phyloP scores from a whole-genome alignment of 2,797 vertebrate species.

The Sorex maritimensis region DNA sequence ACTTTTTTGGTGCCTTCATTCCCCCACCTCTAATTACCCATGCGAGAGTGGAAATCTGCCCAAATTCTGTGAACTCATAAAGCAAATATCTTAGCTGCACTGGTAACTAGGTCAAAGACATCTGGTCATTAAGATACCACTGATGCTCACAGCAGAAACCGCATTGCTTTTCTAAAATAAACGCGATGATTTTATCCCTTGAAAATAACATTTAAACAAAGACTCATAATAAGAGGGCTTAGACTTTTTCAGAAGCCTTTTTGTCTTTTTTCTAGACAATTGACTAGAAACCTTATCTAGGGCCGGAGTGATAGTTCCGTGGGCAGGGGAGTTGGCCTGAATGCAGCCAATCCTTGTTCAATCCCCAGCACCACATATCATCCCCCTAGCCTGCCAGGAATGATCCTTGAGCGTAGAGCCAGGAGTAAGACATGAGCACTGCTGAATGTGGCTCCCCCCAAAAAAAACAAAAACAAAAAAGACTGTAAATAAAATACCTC shows the following conservation, averaged over 20 bases:
- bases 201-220: constrained; percentile 51
- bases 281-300: no score
- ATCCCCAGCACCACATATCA: no score
- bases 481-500: no score
- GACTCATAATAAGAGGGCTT: not conserved
- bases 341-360: no score
- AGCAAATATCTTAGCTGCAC: not conserved
- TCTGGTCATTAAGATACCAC: constrained; percentile 40
- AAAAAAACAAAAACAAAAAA: no score
- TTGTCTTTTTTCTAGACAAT: constrained; percentile 22
- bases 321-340: no score
- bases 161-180: constrained; percentile 29
- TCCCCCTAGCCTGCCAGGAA: no score
- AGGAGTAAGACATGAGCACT: no score
- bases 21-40: not conserved
- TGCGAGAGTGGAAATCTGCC: not conserved
- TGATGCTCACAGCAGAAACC: not conserved
- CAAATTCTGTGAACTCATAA: constrained; percentile 29
- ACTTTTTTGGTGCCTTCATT: not conserved
- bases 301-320: no score
- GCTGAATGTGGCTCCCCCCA: no score
- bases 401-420: no score
- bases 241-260: constrained; percentile 9
- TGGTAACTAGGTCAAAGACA: constrained; percentile 1
- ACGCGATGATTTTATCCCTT: constrained; percentile 8